Conservation (phyloP, 2,888 invertebrate genomes). For the Stenotaenia linearis region DNA sequence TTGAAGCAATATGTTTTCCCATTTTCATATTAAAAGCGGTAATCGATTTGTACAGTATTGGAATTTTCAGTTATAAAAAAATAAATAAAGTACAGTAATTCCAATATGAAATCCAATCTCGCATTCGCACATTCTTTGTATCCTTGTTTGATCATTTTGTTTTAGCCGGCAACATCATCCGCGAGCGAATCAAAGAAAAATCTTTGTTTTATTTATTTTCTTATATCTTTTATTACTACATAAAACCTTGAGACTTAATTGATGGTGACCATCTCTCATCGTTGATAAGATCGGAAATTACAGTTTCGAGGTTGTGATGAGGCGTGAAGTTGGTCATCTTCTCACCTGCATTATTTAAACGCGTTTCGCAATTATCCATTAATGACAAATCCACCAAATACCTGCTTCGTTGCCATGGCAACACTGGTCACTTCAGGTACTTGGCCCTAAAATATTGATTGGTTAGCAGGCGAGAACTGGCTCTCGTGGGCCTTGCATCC, state of each 20-base stretch:
- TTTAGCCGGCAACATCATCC: not conserved
- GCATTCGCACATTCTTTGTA: not conserved
- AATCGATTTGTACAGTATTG: not conserved
- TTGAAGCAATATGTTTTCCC: not conserved
- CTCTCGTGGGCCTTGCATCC: not conserved
- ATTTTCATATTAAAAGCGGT: not conserved
- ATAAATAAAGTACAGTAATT: not conserved
- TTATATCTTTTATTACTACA: not conserved
- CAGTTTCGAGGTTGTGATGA: slow-evolving; percentile 13
- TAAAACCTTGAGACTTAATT: not conserved
- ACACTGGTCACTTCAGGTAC: not conserved
- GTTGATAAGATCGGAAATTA: not conserved
- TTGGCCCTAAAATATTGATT: not conserved
- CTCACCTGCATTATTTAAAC: not conserved
- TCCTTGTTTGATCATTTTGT: not conserved
- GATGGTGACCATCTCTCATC: not conserved
- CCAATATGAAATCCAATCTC: not conserved
- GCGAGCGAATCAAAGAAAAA: not conserved
- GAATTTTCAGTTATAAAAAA: not conserved
- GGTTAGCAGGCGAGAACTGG: not conserved
- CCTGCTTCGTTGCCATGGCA: not conserved
- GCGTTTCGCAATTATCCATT: not conserved
- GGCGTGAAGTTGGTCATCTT: slow-evolving; percentile 20
- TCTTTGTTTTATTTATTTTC: not conserved
- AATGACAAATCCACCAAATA: not conserved